Percentiles rank a stretch among this genome's conserved stretches.
These are phyloP conservation scores for Eristalis arbustorum DNA, from an alignment of 2,888 invertebrate species.

Conservation along the genomic window DNA sequence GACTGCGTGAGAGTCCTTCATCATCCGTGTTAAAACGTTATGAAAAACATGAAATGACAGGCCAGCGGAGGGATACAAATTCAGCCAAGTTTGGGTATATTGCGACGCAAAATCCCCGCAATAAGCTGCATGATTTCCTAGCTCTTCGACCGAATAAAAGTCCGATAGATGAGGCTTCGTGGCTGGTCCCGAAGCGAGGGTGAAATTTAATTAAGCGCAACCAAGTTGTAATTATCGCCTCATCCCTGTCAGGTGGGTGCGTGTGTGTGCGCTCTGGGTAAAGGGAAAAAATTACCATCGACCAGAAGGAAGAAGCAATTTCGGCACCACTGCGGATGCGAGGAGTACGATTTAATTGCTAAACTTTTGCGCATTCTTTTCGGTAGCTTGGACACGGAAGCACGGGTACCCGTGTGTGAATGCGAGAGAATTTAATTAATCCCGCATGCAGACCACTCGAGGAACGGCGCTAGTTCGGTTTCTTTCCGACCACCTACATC, in stretches of 20 bases:
- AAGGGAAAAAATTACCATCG: constrained; percentile 16
- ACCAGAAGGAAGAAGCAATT: constrained; percentile 45
- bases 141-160: background rate
- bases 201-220: constrained; percentile 54
- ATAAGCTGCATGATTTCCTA: constrained; percentile 8
- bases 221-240: constrained; percentile 45
- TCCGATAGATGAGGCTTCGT: background rate
- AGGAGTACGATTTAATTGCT: constrained; percentile 44
- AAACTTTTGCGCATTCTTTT: constrained; percentile 12
- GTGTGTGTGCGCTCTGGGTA: background rate
- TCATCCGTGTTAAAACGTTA: constrained; percentile 13
- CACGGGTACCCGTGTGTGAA: background rate
- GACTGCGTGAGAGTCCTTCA: constrained; percentile 5
- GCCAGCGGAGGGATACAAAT: background rate
- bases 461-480: constrained; percentile 9
- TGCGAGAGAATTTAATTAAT: constrained; percentile 46
- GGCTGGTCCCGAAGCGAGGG: background rate
- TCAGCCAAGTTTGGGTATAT: background rate
- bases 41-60: constrained; percentile 9
- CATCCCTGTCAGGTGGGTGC: constrained; percentile 14
- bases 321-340: constrained; percentile 8
- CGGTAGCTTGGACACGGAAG: background rate
- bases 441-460: constrained; percentile 32
- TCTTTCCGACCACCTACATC: background rate
- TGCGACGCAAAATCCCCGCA: background rate